Evolutionary conservation across 2,113 vertebrate species (phyloP).

Genomic region (Manacus vitellinus): DNA sequence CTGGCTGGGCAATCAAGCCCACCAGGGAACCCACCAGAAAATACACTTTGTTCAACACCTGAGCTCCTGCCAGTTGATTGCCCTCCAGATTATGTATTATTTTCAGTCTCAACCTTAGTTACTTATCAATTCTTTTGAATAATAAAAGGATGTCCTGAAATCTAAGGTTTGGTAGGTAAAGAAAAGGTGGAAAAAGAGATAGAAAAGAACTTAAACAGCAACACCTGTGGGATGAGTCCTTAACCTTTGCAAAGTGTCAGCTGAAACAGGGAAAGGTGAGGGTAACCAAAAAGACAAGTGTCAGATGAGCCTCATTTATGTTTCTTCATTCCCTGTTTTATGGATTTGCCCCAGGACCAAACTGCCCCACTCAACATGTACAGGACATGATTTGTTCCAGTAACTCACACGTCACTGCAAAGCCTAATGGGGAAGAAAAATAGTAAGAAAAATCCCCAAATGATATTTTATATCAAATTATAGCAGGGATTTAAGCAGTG

Average conservation of each 20-base stretch:
- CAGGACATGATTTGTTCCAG: background rate
- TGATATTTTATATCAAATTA: background rate
- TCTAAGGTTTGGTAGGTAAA: background rate
- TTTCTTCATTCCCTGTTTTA: background rate
- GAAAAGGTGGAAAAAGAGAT: background rate
- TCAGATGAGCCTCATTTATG: background rate
- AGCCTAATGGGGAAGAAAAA: background rate
- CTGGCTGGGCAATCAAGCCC: background rate
- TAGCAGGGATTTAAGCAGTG: background rate
- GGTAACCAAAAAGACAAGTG: background rate
- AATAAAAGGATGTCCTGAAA: background rate
- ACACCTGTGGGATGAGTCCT: background rate
- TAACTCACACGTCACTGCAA: background rate
- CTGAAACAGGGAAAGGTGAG: background rate
- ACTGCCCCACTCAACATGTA: background rate
- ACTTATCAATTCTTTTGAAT: background rate
- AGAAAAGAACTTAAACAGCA: background rate
- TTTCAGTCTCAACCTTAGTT: background rate
- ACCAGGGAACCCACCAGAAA: background rate
- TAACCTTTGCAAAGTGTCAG: background rate
- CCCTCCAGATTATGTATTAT: background rate
- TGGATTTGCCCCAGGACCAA: background rate
- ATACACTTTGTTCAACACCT: background rate
- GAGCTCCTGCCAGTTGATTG: background rate
- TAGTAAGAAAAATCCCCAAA: background rate